Evolutionary conservation across 2,888 invertebrate species (phyloP), one percentile per base, ranked within the genome.

Genomic region (Nomada fucata): DNA sequence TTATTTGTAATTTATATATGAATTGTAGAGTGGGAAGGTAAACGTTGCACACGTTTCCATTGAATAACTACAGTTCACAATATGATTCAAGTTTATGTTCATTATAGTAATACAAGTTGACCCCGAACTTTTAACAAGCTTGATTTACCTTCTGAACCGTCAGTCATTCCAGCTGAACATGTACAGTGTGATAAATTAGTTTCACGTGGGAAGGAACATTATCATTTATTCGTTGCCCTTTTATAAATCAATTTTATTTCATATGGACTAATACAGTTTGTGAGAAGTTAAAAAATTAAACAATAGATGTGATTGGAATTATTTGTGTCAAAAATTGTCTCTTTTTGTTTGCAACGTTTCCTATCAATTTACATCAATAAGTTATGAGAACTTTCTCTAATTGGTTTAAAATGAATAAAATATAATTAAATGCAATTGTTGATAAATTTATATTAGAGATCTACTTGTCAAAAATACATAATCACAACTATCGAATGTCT

Each of bases 71-170:
- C 13, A 23, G 26, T 52, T 61, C 2, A 52, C 18, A 36, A 61
- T 52, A 42, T 53, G 23, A 52, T 42, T 47, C 20, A 29, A 15
- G 13, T 50, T 50, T 63, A 2, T 15, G n/a, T 47, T 59, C 23
- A 13, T 29, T 11, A 20, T n/a, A n/a, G 42, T 55, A 50, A 64
- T 59, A 50, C n/a, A 10, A 55, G 15, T 18, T 55, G 55, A 75
- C 68, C 61, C 20, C 61, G 47, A 55, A 26, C 13, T 47, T 50
- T 71, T 50, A 67, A 76, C 44, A 29, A 73, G 47, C 26, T 47
- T 29, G 36, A 61, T 57, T 72, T 60, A 47, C 55, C 15, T 29
- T 52, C 47, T 57, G 23, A 52, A 70, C 55, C 57, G 9, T 5
- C 42, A 53, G 57, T 75, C 77, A 59, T 18, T 57, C 42, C 61